Conservation (phyloP, 1,140 invertebrate genomes). For the Polypedilum pembai region DNA sequence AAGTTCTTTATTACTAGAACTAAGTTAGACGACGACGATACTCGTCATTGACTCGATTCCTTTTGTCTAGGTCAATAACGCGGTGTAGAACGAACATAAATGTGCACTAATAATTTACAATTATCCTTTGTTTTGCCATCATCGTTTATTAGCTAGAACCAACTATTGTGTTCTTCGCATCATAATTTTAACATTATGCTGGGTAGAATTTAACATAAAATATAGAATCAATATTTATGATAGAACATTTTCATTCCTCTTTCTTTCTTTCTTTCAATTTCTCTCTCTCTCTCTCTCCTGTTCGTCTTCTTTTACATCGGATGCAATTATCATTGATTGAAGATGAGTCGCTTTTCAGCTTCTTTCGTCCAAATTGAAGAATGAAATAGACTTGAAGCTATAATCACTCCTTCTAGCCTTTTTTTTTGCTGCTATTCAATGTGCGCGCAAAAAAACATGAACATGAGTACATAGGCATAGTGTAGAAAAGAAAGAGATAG, state of each 20-base stretch:
- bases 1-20: not conserved
- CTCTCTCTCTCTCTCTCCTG: not conserved
- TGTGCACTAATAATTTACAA: constrained; percentile 27
- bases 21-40: not conserved
- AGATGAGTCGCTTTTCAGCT: not conserved
- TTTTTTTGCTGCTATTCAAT: not conserved
- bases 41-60: not conserved
- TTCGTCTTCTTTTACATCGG: not conserved
- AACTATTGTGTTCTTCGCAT: not conserved
- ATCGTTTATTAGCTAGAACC: constrained; percentile 23
- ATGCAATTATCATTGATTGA: constrained; percentile 6
- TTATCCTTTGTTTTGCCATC: constrained; percentile 22
- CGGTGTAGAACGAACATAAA: not conserved
- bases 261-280: not conserved
- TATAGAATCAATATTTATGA: constrained; percentile 21
- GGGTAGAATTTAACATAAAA: not conserved
- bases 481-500: not conserved
- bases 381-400: not conserved
- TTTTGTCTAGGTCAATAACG: constrained; percentile 17
- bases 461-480: not conserved
- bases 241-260: not conserved
- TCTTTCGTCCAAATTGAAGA: not conserved
- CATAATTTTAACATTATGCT: not conserved
- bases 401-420: not conserved
- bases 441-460: not conserved